phyloP scores from a whole-genome alignment of 1,140 invertebrate genomes.

The Apis florea region DNA sequence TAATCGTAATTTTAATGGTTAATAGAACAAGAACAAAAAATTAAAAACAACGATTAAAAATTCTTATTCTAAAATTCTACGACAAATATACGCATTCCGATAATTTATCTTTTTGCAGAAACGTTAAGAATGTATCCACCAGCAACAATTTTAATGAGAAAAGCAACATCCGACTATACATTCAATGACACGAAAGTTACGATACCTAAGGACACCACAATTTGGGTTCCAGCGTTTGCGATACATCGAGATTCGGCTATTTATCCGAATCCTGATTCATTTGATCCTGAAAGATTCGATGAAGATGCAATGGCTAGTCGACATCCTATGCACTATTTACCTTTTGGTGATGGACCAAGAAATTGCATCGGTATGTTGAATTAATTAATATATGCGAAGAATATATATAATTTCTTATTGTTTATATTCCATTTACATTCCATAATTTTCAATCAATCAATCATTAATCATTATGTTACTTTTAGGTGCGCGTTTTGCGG shows the following conservation, averaged over 20 bases:
- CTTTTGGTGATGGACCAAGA: slow-evolving; percentile 78
- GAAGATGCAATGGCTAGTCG: slow-evolving; percentile 78
- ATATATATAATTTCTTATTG: too few species aligned
- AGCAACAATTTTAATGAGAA: slow-evolving; percentile 77
- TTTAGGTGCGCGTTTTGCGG: slow-evolving; percentile 11
- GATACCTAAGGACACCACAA: slow-evolving; percentile 73
- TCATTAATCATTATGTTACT: neutral
- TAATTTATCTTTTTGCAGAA: slow-evolving; percentile 76
- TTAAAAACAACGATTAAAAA: neutral
- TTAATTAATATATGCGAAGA: neutral
- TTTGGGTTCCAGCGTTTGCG: slow-evolving; percentile 79
- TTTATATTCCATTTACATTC: too few species aligned
- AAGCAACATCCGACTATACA: slow-evolving; percentile 77
- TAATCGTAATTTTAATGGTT: too few species aligned
- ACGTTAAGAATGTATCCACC: slow-evolving; percentile 83
- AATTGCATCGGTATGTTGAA: slow-evolving; percentile 84
- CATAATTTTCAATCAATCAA: neutral
- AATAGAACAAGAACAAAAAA: neutral
- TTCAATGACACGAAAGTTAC: slow-evolving; percentile 77
- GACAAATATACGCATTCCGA: neutral
- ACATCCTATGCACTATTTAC: slow-evolving; percentile 82
- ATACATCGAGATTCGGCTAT: slow-evolving; percentile 79
- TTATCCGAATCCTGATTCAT: slow-evolving; percentile 79
- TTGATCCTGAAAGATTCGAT: slow-evolving; percentile 83
- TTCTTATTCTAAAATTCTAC: neutral